Base-by-base conservation (phyloP, 2,888 invertebrate genomes). In the Drosophila multiciliata region DNA sequence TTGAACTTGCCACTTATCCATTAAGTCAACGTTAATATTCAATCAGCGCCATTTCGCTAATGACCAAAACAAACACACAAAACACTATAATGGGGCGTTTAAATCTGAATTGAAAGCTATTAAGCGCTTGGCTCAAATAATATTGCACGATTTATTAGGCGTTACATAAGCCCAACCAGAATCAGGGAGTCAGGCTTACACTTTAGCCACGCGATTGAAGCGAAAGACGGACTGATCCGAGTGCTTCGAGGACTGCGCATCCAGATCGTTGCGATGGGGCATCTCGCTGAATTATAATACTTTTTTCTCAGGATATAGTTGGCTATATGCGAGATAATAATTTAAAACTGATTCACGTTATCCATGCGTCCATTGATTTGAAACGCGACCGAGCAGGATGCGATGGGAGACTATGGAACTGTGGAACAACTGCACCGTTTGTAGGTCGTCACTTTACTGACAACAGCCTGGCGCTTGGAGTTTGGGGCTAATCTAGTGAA, bases 151-250 rank as follows among this genome's bases (percentile, higher is more conserved):
- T 84, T 53, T 49, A 38, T 8, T 11, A 9, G 29, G 8, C 23
- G 20, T 82, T 82, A 86, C 63, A 68, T 72, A 84, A 45, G 4
- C 45, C 8, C 26, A 23, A 82, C 8, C 15, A 45, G 42, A 42
- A 38, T 20, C n/a, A 26, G 36, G 20, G 23, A 8, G 38, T 87
- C 87, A 81, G 17, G 61, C 93, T 92, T 91, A 93, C 93, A 93
- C 83, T 90, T 93, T 93, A 60, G 93, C 92, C 52, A 93, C 81
- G 36, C 92, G 91, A 77, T 91, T 91, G 71, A 86, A 92, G 54
- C 83, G 91, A 67, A 72, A 86, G 62, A 83, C 84, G 38, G 93
- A 91, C 59, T 86, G 82, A 63, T 92, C 92, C 26, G 92, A 92
- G 29, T 89, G 90, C 60, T 82, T 90, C 9, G 91, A 90, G 33